A percentile compares a stretch with the other conserved stretches of the same genome.
These are phyloP conservation scores for Neuroscelio doddi DNA, from an alignment of 2,888 invertebrate species.

Conservation along the genomic window DNA sequence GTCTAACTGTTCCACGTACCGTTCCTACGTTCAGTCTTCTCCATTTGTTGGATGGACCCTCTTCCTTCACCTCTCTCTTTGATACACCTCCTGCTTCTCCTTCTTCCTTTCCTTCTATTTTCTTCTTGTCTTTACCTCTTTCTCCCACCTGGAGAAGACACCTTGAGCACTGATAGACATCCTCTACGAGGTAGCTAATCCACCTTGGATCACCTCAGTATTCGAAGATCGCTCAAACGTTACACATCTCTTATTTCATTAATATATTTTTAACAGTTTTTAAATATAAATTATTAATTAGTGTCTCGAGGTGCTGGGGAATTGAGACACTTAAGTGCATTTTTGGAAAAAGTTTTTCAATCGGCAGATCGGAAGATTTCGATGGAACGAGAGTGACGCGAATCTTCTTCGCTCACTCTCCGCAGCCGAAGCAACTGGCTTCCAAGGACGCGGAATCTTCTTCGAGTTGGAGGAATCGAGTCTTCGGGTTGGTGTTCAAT, in stretches of 20 bases:
- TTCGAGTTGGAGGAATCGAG: background rate
- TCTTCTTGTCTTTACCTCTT: conserved; percentile 20
- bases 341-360: no score
- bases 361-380: conserved; percentile 4
- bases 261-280: no score
- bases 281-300: no score
- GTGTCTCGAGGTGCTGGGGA: no score
- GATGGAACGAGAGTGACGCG: conserved; percentile 34
- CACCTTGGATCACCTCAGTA: conserved; percentile 29
- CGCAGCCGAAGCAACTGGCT: conserved; percentile 16
- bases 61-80: conserved; percentile 44
- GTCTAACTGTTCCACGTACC: conserved; percentile 72
- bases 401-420: conserved; percentile 12
- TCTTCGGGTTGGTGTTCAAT: conserved; percentile 9
- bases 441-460: conserved; percentile 7
- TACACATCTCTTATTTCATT: conserved; percentile 4
- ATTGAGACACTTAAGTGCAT: no score
- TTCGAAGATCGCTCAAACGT: conserved; percentile 19
- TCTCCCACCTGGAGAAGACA: conserved; percentile 26
- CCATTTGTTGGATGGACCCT: conserved; percentile 11
- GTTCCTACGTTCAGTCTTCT: conserved; percentile 57
- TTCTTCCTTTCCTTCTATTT: conserved; percentile 32
- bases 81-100: no score
- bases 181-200: conserved; percentile 42
- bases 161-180: conserved; percentile 39